phyloP scores from a whole-genome alignment of 1,140 invertebrate species.

The Eciton burchellii region DNA sequence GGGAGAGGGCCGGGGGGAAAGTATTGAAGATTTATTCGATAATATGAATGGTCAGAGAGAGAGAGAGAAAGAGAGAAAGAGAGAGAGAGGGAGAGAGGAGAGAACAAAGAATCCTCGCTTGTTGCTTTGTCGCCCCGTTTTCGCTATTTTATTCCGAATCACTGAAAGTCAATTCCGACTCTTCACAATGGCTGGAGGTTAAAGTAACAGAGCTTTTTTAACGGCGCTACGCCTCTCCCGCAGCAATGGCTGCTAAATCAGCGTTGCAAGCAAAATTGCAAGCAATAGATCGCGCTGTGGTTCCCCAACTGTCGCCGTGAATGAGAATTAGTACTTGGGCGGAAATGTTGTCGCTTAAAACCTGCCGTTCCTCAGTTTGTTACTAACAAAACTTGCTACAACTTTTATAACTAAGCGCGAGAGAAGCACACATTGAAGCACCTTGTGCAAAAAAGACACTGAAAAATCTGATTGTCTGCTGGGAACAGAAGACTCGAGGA shows the following conservation, averaged over 20 bases:
- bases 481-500: not conserved
- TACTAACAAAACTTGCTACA: not conserved
- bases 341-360: not conserved
- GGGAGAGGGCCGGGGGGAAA: not conserved
- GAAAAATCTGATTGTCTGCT: not conserved
- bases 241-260: conserved; percentile 13
- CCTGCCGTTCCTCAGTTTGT: not conserved
- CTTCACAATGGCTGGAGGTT: conserved; percentile 56
- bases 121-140: conserved; percentile 62
- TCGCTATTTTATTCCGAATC: conserved; percentile 55
- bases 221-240: conserved; percentile 7
- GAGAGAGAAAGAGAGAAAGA: conserved; percentile 16
- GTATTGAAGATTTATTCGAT: conserved; percentile 55
- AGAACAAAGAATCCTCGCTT: conserved; percentile 34
- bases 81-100: not conserved
- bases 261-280: conserved; percentile 37
- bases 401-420: not conserved
- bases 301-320: conserved; percentile 6
- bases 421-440: not conserved
- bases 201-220: conserved; percentile 57
- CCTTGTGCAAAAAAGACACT: too few species aligned
- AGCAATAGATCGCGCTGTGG: conserved; percentile 32
- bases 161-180: conserved; percentile 56
- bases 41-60: conserved; percentile 28
- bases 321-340: too few species aligned